phyloP scores from a whole-genome alignment of 2,888 invertebrate species.

The Hypselothyrea guttata region DNA sequence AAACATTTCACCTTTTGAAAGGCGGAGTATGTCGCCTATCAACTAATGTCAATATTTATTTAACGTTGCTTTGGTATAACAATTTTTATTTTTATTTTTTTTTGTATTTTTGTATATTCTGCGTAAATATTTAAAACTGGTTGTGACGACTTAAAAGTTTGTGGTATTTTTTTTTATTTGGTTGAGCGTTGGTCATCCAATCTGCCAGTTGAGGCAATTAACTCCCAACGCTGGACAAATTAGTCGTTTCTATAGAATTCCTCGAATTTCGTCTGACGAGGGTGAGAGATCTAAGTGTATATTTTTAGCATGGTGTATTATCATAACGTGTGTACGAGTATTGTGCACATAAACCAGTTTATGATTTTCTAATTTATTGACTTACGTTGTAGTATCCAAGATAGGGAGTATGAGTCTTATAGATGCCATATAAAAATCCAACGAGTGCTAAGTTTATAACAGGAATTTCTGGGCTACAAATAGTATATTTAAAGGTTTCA shows the following conservation, averaged over 20 bases:
- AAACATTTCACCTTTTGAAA: slow-evolving; percentile 46
- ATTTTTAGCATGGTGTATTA: neutral
- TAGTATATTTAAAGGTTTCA: too few relatives aligned
- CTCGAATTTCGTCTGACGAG: slow-evolving; percentile 32
- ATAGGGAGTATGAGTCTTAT: neutral
- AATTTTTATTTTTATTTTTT: slow-evolving; percentile 20
- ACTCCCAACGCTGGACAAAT: slow-evolving; percentile 41
- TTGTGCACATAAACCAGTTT: slow-evolving; percentile 40
- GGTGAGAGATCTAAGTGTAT: slow-evolving; percentile 10
- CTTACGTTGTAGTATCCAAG: neutral
- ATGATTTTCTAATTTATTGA: slow-evolving; percentile 36
- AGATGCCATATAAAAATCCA: slow-evolving; percentile 3
- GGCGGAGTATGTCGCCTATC: slow-evolving; percentile 28
- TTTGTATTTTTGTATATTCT: slow-evolving; percentile 10
- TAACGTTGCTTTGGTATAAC: slow-evolving; percentile 42
- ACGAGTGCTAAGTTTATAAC: too few relatives aligned
- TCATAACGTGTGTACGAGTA: slow-evolving; percentile 13
- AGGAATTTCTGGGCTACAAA: too few relatives aligned
- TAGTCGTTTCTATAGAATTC: slow-evolving; percentile 41
- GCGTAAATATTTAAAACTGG: slow-evolving; percentile 46
- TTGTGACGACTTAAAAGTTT: slow-evolving; percentile 21
- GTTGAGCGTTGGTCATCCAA: slow-evolving; percentile 14
- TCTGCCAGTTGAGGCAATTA: slow-evolving; percentile 41
- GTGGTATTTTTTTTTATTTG: slow-evolving; percentile 6
- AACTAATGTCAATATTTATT: slow-evolving; percentile 45